Base-by-base conservation (phyloP, 1,140 invertebrate genomes). In the Trinorchestia longiramus region DNA sequence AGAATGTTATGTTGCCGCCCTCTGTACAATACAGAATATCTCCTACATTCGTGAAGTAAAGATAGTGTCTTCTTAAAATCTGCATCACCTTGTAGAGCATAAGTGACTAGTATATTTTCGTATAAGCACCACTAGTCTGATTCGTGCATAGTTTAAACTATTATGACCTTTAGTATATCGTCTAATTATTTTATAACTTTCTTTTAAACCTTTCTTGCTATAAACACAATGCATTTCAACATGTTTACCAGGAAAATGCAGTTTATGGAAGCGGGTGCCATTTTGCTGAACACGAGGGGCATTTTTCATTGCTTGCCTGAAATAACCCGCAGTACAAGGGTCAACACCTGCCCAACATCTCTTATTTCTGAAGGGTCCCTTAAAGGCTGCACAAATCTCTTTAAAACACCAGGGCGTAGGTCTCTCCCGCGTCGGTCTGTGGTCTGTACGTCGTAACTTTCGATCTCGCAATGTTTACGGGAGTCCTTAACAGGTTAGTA, bases 301-400 rank as follows among this genome's bases (percentile, higher is more conserved):
- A 53, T 3, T 77, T 77, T 77, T 77, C 62, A 23, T 77, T 11
- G 28, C 62, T 77, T 36, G 62, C 11, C 8, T 77, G 62, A 77
- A 77, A 77, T 77, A 77, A 77, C 15, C 1, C 62, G 28, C 11
- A 3, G 28, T 36, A 36, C 62, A 77, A 77, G 28, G 62, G 62
- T 77, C 62, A 77, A 36, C 62, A 19, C 28, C 62, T 53, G 62
- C 28, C 8, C 62, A 77, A 77, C 62, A 19, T 90, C 43, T 36
- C 23, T 90, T 42, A 42, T 15, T 42, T 3, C 88, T 90, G 88
- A 90, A 4, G n/a, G 28, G 4, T 42, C 8, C 43, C 43, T 90
- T 90, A 90, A 90, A 90, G 88, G 43, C 88, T 43, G 41, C 4
- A 42, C 36, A 90, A 90, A 90, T 90, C 88, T 90, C 88, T 41